Evolutionary conservation across 2,113 vertebrate genomes (phyloP), one percentile per base, ranked within the genome.

Genomic region (Indicator maculatus): DNA sequence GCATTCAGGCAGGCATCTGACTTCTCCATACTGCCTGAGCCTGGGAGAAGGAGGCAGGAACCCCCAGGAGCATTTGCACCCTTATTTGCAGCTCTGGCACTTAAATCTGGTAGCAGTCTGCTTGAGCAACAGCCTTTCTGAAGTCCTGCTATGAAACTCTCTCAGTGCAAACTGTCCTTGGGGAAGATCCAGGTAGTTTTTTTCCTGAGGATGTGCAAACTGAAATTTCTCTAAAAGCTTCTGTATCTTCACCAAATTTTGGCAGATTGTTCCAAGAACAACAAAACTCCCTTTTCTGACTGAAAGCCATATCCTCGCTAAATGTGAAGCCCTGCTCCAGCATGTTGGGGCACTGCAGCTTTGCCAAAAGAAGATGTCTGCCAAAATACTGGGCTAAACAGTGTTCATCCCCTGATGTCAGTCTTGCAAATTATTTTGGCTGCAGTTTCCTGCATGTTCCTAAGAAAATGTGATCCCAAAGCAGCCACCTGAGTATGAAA

Each of bases 201-300:
- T 73, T 83, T 83, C 61, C 53, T 64, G 72, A 88, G 61, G 33
- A 67, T 6, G 7, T 52, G 16, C 10, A 58, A 86, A 86, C 52
- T 81, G 86, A 91, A 92, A 61, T 95, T 95, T 96, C 73, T 92
- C 79, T n/a, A 45, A 74, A 96, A 87, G n/a, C 52, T 63, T 91
- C 55, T n/a, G 7, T 47, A 74, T 56, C 69, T 60, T 93, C 61
- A 86, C 86, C 56, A 93, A 81, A 90, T 95, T 92, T 90, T 83
- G 90, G 47, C 53, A 92, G 31, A 75, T 27, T 83, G 12, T 69
- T 94, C 72, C 61, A 83, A 90, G 65, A 93, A 72, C 50, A 90
- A 28, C 44, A 69, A 47, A 91, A 78, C 19, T 71, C 44, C 9
- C 11, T 74, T 67, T 38, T 88, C 38, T 66, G 71, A 82, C 80